Evolutionary conservation across 2,113 vertebrate species (phyloP).

Genomic region (Tachycineta bicolor): DNA sequence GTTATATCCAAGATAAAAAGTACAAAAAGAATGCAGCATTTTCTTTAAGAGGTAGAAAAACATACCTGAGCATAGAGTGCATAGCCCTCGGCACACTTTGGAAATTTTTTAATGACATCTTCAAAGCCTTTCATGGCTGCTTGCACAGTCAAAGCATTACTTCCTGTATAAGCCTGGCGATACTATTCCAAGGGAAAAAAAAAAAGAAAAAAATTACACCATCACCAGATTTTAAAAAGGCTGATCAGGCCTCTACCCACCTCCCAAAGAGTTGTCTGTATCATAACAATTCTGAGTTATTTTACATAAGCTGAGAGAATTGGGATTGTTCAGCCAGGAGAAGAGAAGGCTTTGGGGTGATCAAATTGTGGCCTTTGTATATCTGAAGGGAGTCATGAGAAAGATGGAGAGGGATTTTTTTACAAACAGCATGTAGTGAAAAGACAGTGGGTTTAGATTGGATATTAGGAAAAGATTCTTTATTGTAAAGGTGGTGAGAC

Average conservation of each 20-base stretch:
- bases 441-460: rapidly evolving
- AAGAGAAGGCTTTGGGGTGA: neutral
- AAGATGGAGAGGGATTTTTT: neutral
- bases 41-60: neutral
- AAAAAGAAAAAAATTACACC: neutral
- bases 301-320: neutral
- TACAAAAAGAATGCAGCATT: neutral
- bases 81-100: slow-evolving; percentile 95
- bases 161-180: slow-evolving; percentile 97
- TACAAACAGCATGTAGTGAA: neutral
- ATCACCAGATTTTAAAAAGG: neutral
- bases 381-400: neutral
- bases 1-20: neutral
- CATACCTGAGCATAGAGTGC: slow-evolving; percentile 97
- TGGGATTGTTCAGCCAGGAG: neutral
- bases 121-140: slow-evolving; percentile 96
- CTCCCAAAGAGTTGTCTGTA: neutral
- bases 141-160: slow-evolving; percentile 91
- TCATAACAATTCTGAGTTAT: neutral
- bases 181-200: slow-evolving; percentile 78
- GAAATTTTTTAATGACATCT: slow-evolving; percentile 93
- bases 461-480: neutral
- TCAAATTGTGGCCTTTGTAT: neutral
- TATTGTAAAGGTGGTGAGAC: neutral
- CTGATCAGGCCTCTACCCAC: neutral